Base-by-base conservation (phyloP, 2,888 invertebrate genomes). In the Tenthredo amoena region DNA sequence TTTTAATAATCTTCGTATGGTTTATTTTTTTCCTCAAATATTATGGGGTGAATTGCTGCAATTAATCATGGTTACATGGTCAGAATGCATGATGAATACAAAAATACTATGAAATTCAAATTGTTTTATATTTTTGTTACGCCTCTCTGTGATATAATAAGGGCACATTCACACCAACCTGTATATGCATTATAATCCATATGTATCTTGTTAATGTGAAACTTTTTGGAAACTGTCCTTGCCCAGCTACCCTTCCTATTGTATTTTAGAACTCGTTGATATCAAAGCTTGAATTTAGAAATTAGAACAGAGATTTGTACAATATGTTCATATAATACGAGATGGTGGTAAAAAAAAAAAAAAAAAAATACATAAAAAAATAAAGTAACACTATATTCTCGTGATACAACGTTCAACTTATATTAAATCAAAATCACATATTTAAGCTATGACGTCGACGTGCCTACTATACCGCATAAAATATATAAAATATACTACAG, bases 111-210 rank as follows among this genome's bases (percentile, higher is more conserved):
- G 89, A 91, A 89, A 87, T 89, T 91, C 88, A 90, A 92, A 92
- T 92, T 91, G 87, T 91, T 92, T 92, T 89, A 91, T 91, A 92
- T 92, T 91, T 92, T 92, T 92, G 90, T 92, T 92, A 92, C 91
- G 92, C 92, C 92, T 93, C 92, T 92, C 93, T 92, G 93, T 93
- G 93, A 93, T 93, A 93, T 91, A 89, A 92, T 91, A 92, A 91
- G 92, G 93, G 93, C 92, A 92, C 93, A 93, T 92, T 91, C 90
- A 92, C 90, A 90, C 90, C 90, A 92, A 89, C 90, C 91, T 92
- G 90, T 92, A 90, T 89, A 90, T 89, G 89, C 90, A 91, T 89
- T 90, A 90, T 81, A 68, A 83, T 89, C 89, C 89, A 89, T 55
- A 55, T 89, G 88, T 90, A 89, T 90, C 89, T 90, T 89, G 89